Base-by-base conservation (phyloP, 2,797 vertebrate species). In the Chelonia mydas region DNA sequence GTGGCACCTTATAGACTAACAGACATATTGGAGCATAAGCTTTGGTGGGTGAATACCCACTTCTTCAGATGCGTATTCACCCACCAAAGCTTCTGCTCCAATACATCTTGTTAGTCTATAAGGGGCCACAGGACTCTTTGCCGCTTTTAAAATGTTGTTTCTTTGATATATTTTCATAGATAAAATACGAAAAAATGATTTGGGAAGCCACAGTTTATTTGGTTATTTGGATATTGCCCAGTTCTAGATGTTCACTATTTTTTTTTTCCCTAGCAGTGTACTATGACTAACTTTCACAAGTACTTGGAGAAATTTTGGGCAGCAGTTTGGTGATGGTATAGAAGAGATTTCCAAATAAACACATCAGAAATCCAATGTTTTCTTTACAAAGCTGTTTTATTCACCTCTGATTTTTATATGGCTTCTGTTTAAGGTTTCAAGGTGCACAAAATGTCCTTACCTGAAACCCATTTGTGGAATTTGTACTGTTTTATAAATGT, bases 401-500 rank as follows among this genome's bases (percentile, higher is more conserved):
- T 95, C 92, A 10, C 55, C 95, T n/a, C 85, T 37, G 92, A 92
- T 94, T 27, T 61, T 85, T 95, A 19, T 1, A 6, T 91, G 74
- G 81, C 68, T 90, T 92, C 90, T 41, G 41, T 91, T 90, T 93
- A 92, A 95, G 83, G 55, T 92, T 93, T 92, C 19, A 8, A 12
- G 91, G 37, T 80, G 82, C 12, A 87, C 11, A 11, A 31, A 92
- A 92, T 81, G 86, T 95, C 88, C 45, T 96, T 96, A 93, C 94
- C 93, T 92, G 84, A 91, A 96, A 61, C 25, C n/a, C 92, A 54
- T 96, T 90, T 90, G 76, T 96, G 90, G 57, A 96, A 92, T 90
- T 92, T 78, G 91, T 92, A 88, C 96, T 97, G 92, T 96, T 97
- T 97, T 95, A 90, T 96, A 96, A 88, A 81, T 92, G 86, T 89